Conservation (phyloP, 1,140 invertebrate species). For the Ceratina calcarata region DNA sequence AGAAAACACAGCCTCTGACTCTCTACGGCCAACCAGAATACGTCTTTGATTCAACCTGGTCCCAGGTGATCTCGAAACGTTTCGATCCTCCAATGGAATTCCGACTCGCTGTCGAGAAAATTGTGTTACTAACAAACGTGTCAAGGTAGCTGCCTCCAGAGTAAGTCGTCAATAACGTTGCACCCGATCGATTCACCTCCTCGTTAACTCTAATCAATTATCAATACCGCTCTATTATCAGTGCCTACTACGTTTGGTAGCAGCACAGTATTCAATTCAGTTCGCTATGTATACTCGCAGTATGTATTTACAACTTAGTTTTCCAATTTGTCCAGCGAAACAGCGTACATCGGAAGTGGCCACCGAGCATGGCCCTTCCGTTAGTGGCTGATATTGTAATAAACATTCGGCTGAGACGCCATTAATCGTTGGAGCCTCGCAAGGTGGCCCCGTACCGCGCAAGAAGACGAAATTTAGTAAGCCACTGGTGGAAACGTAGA, state of each 20-base stretch:
- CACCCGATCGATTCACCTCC: not conserved
- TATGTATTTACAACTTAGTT: not conserved
- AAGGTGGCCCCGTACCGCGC: slow-evolving; percentile 68
- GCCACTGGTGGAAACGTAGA: slow-evolving; percentile 75
- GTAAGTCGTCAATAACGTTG: slow-evolving; percentile 10
- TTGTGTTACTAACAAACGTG: no score
- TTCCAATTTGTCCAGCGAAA: not conserved
- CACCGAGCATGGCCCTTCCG: slow-evolving; percentile 1
- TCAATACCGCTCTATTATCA: not conserved
- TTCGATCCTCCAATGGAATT: not conserved
- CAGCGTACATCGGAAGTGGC: slow-evolving; percentile 23
- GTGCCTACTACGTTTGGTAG: no score
- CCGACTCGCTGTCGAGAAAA: not conserved
- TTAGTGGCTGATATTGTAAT: slow-evolving; percentile 72
- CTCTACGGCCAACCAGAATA: slow-evolving; percentile 8
- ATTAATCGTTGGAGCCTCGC: slow-evolving; percentile 74
- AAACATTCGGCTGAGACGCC: slow-evolving; percentile 65
- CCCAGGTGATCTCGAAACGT: slow-evolving; percentile 11
- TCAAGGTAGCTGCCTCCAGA: no score
- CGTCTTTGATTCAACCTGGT: not conserved
- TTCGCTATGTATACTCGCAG: not conserved
- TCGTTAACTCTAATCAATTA: not conserved
- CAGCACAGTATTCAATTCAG: not conserved
- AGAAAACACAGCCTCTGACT: slow-evolving; percentile 40
- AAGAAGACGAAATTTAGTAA: slow-evolving; percentile 79